These are phyloP conservation scores for Malurus elegans DNA, from an alignment of 2,113 vertebrate species.

Conservation along the genomic window DNA sequence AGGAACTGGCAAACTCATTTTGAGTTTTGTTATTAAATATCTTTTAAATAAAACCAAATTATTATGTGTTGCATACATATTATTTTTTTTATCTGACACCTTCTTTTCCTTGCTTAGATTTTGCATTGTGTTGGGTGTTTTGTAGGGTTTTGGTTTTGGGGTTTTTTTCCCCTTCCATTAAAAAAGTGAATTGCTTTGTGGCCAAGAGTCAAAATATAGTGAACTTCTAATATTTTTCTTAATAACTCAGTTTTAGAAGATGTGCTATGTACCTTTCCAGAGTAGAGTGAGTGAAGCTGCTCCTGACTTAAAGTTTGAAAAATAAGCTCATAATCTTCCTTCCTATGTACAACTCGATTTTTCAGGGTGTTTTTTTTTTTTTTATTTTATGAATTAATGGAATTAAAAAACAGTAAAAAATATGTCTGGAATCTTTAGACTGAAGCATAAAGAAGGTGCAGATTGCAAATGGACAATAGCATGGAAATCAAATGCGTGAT, in stretches of 20 bases:
- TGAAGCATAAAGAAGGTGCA: neutral
- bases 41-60: neutral
- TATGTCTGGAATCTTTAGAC: neutral
- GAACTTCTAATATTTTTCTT: neutral
- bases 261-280: neutral
- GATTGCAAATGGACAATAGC: neutral
- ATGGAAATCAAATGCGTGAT: neutral
- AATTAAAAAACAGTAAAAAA: neutral
- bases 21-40: neutral
- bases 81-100: neutral
- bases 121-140: fast-evolving
- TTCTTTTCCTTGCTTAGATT: neutral
- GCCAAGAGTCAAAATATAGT: too few species aligned
- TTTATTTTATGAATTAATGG: neutral
- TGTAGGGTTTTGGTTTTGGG: neutral
- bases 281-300: neutral
- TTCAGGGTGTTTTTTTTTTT: neutral
- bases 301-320: neutral
- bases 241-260: neutral
- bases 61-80: neutral
- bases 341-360: neutral
- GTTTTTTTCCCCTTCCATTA: neutral
- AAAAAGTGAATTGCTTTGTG: too few species aligned
- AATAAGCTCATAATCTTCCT: neutral
- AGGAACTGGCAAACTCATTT: neutral